phyloP scores from a whole-genome alignment of 2,113 vertebrate species.

The Atherinomorus stipes region DNA sequence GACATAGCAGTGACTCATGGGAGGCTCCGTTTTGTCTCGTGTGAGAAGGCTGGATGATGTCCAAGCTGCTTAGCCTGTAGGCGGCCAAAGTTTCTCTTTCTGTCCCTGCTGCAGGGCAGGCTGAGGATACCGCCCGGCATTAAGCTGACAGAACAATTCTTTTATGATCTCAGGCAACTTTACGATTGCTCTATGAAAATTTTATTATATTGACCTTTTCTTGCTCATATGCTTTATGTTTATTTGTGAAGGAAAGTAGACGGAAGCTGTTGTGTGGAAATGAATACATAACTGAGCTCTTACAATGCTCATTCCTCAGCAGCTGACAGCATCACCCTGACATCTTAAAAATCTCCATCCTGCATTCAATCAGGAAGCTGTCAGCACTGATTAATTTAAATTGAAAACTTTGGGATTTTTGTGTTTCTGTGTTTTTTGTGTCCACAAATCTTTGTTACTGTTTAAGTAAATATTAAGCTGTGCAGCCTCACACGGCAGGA shows the following conservation, averaged over 20 bases:
- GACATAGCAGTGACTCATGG: conserved; percentile 64
- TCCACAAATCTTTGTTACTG: conserved; percentile 40
- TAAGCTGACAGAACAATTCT: conserved; percentile 58
- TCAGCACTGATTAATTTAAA: conserved; percentile 59
- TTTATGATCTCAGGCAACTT: conserved; percentile 51
- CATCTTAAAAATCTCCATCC: conserved; percentile 15
- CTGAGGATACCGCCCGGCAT: conserved; percentile 48
- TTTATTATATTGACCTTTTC: conserved; percentile 62
- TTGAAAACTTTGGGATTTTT: conserved; percentile 45
- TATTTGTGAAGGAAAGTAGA: conserved; percentile 34
- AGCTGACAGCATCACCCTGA: conserved; percentile 51
- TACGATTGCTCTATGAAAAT: conserved; percentile 34
- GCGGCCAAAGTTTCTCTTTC: conserved; percentile 57
- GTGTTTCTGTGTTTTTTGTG: conserved; percentile 30
- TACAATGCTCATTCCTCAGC: conserved; percentile 21
- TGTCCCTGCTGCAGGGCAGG: conserved; percentile 35
- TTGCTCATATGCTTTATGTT: conserved; percentile 51
- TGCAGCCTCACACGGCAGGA: conserved; percentile 35
- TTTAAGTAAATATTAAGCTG: conserved; percentile 48
- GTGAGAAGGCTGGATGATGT: conserved; percentile 62
- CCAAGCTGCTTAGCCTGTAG: conserved; percentile 67
- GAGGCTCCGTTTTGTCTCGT: conserved; percentile 55
- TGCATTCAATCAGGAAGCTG: conserved; percentile 56
- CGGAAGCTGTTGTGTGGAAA: conserved; percentile 27
- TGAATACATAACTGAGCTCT: conserved; percentile 30